A percentile compares a stretch with the other conserved stretches of the same genome.
Conservation (phyloP, 2,797 vertebrate species). For the Danio choprae region DNA sequence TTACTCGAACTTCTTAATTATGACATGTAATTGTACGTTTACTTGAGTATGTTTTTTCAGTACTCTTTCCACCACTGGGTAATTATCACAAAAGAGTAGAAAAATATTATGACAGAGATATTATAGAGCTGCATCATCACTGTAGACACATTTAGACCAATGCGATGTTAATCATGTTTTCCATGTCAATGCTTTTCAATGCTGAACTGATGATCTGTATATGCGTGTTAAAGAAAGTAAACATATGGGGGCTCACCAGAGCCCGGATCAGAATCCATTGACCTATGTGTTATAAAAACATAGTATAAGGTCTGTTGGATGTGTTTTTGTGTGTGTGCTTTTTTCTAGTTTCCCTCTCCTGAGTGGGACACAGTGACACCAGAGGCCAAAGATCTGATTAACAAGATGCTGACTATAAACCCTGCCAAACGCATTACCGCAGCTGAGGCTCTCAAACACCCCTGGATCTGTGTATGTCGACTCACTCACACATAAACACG, state of each 20-base stretch:
- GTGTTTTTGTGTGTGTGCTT: slow-evolving; percentile 4
- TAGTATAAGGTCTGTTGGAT: not conserved
- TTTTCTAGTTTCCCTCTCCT: slow-evolving; percentile 91
- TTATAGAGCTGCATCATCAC: not conserved
- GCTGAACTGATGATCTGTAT: not conserved
- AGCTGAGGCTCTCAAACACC: slow-evolving; percentile 93
- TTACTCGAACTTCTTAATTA: no score
- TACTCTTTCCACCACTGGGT: no score
- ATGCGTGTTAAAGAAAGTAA: not conserved
- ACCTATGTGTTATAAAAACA: not conserved
- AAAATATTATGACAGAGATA: not conserved
- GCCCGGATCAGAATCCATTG: not conserved
- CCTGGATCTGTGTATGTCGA: slow-evolving; percentile 94
- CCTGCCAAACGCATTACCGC: slow-evolving; percentile 94
- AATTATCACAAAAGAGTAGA: not conserved
- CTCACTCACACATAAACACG: not conserved
- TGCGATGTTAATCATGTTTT: not conserved
- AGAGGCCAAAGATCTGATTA: slow-evolving; percentile 98
- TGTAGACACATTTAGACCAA: not conserved
- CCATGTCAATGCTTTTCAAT: not conserved
- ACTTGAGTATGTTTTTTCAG: no score
- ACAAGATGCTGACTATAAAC: slow-evolving; percentile 98
- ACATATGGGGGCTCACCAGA: not conserved
- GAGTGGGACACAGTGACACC: slow-evolving; percentile 98
- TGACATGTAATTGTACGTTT: no score